phyloP scores from a whole-genome alignment of 2,113 vertebrate species.

The Podilymbus podiceps region DNA sequence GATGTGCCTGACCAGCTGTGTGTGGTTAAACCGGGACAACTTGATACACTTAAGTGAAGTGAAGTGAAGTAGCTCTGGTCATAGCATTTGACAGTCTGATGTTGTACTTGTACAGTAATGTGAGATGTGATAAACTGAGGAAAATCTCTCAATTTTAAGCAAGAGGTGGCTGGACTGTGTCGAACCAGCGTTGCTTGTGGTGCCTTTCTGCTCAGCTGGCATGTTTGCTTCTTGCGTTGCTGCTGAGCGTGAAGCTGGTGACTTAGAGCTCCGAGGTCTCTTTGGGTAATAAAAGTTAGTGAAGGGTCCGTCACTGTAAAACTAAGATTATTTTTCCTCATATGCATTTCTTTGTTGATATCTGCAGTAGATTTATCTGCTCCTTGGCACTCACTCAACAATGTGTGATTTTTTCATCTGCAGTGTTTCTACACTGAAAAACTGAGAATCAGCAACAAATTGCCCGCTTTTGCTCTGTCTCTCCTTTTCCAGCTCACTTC shows the following conservation, averaged over 20 bases:
- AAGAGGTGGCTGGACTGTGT: background rate
- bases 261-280: background rate
- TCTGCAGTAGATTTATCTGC: background rate
- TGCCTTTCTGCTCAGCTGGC: background rate
- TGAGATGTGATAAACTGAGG: background rate
- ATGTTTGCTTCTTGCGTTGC: background rate
- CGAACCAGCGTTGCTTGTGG: background rate
- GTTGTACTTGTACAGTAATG: background rate
- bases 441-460: background rate
- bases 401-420: background rate
- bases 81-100: background rate
- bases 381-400: background rate
- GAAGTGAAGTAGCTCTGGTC: background rate
- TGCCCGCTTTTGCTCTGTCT: background rate
- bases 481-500: background rate
- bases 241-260: background rate
- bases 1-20: too few relatives aligned
- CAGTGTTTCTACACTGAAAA: background rate
- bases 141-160: background rate
- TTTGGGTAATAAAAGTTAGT: background rate
- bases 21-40: too few relatives aligned
- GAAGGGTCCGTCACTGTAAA: background rate
- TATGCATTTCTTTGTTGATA: background rate
- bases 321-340: background rate
- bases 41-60: background rate